A percentile compares a stretch with the other conserved stretches of the same genome.
Conservation (phyloP, 2,113 vertebrate genomes). For the Gobius niger region DNA sequence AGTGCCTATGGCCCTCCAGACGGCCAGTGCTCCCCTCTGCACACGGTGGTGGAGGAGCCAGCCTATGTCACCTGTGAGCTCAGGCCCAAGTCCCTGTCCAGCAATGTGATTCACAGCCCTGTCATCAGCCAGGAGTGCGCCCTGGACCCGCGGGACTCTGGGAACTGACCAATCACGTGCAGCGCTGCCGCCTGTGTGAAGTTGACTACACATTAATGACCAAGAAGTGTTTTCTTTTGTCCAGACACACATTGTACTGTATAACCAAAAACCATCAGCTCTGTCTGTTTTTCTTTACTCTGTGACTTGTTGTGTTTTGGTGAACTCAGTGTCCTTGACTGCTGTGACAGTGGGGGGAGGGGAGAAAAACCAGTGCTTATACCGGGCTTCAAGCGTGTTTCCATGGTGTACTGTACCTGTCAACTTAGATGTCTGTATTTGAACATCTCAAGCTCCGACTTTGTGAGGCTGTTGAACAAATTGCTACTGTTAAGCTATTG, state of each 20-base stretch:
- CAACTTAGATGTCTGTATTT: conserved; percentile 76
- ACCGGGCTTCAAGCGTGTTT: conserved; percentile 68
- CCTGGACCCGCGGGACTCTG: conserved; percentile 89
- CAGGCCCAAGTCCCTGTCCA: conserved; percentile 85
- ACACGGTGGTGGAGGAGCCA: conserved; percentile 84
- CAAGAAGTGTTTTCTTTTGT: conserved; percentile 46
- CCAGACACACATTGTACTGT: conserved; percentile 73
- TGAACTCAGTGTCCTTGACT: conserved; percentile 75
- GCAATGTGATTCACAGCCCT: conserved; percentile 78
- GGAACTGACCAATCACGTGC: conserved; percentile 76
- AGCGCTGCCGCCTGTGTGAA: conserved; percentile 47
- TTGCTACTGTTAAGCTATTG: conserved; percentile 74
- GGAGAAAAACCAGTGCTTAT: conserved; percentile 52
- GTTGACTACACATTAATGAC: conserved; percentile 56
- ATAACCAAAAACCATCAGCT: conserved; percentile 79
- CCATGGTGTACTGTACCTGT: conserved; percentile 73
- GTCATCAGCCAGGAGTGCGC: conserved; percentile 78
- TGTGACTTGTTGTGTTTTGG: conserved; percentile 73
- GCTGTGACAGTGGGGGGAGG: conserved; percentile 57
- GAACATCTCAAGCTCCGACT: conserved; percentile 73
- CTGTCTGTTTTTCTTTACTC: conserved; percentile 66
- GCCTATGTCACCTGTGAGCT: conserved; percentile 76
- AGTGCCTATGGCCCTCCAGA: conserved; percentile 82
- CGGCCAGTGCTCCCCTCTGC: conserved; percentile 89
- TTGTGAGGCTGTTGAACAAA: conserved; percentile 75